These are phyloP conservation scores for Hypomesus transpacificus DNA, from an alignment of 2,113 vertebrate species.

Conservation along the genomic window DNA sequence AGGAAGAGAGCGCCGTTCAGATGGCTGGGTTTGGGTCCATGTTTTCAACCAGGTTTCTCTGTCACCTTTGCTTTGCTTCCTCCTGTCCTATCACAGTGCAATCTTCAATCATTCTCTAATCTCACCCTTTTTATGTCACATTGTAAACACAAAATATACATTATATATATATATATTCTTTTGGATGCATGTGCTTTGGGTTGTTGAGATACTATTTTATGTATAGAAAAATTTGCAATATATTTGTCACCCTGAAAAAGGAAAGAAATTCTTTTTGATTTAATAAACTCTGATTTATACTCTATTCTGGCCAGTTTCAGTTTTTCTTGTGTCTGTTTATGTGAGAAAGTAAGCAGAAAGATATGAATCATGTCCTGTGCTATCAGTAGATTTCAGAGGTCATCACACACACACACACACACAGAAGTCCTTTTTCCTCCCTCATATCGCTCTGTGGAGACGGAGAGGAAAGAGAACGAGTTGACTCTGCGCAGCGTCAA, in stretches of 20 bases:
- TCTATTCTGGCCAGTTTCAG: constrained; percentile 14
- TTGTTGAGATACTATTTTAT: constrained; percentile 62
- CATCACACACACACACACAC: constrained; percentile 14
- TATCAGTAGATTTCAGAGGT: constrained; percentile 20
- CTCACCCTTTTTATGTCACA: constrained; percentile 44
- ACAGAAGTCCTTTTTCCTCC: constrained; percentile 42
- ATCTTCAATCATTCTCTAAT: constrained; percentile 59
- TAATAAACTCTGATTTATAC: constrained; percentile 74
- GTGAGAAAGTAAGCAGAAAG: background rate
- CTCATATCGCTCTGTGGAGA: constrained; percentile 34
- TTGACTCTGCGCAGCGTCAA: constrained; percentile 47
- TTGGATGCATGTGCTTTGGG: constrained; percentile 56
- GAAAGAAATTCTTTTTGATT: constrained; percentile 63
- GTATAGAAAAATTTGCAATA: constrained; percentile 69
- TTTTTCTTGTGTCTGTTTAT: constrained; percentile 13
- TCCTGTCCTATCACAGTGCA: constrained; percentile 33
- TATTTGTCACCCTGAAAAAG: constrained; percentile 52
- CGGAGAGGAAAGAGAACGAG: constrained; percentile 62
- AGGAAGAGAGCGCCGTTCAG: constrained; percentile 17
- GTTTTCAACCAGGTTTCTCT: constrained; percentile 20
- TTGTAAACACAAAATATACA: constrained; percentile 36
- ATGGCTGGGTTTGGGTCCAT: constrained; percentile 17
- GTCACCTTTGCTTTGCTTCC: constrained; percentile 32
- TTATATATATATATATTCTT: constrained; percentile 39
- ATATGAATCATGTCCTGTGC: background rate